phyloP scores from a whole-genome alignment of 1,140 invertebrate species.

The Ectropis grisescens region DNA sequence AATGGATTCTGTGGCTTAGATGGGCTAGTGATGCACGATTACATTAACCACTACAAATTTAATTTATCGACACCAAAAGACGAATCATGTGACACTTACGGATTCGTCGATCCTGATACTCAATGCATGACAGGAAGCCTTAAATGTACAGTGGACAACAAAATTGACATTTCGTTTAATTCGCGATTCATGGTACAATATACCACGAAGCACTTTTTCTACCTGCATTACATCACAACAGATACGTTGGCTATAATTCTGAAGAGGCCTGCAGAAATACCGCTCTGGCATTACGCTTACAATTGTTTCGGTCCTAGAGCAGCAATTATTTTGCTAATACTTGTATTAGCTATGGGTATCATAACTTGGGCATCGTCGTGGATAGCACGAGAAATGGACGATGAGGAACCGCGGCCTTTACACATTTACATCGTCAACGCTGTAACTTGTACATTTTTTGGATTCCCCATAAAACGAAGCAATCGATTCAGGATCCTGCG shows the following conservation, averaged over 20 bases:
- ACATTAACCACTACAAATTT: conserved; percentile 14
- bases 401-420: background rate
- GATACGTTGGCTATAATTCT: conserved; percentile 11
- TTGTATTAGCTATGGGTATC: conserved; percentile 1
- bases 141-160: conserved; percentile 4
- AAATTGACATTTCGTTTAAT: conserved; percentile 18
- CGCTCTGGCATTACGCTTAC: conserved; percentile 12
- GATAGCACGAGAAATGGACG: background rate
- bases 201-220: conserved; percentile 5
- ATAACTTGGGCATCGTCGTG: conserved; percentile 1
- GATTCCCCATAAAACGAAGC: conserved; percentile 7
- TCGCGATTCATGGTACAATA: conserved; percentile 16
- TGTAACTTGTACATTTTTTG: conserved; percentile 5
- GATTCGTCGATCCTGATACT: conserved; percentile 4
- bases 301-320: conserved; percentile 1
- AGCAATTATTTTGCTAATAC: conserved; percentile 2
- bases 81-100: conserved; percentile 5
- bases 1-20: conserved; percentile 18
- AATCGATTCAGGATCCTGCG: conserved; percentile 2
- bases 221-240: conserved; percentile 5
- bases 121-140: conserved; percentile 6
- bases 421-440: conserved; percentile 2
- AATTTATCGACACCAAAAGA: conserved; percentile 7
- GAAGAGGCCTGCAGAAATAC: conserved; percentile 4
- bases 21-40: conserved; percentile 13